Conservation (phyloP, 2,888 invertebrate species). For the Patella depressa region DNA sequence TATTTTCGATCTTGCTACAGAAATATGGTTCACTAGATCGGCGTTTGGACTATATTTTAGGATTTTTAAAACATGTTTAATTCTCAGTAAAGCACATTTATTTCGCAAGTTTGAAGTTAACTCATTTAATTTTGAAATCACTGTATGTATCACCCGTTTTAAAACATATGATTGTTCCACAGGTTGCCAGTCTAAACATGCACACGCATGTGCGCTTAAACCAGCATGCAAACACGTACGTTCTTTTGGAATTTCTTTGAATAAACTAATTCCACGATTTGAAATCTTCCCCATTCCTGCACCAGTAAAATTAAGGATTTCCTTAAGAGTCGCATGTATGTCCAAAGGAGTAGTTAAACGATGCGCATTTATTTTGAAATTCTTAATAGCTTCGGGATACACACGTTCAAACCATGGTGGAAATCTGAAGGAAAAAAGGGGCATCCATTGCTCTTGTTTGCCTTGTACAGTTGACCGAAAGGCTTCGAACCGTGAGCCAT, state of each 20-base stretch:
- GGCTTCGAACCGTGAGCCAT: conserved; percentile 84
- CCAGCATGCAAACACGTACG: conserved; percentile 88
- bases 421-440: conserved; percentile 85
- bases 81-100: no score
- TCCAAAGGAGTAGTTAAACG: conserved; percentile 89
- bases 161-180: conserved; percentile 69
- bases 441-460: conserved; percentile 89
- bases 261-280: conserved; percentile 58
- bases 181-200: conserved; percentile 86
- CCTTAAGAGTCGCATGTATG: conserved; percentile 83
- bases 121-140: no score
- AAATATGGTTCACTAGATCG: no score
- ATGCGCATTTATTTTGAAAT: conserved; percentile 77
- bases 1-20: no score
- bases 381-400: conserved; percentile 77
- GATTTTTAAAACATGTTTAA: no score
- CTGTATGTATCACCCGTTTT: no score
- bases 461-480: conserved; percentile 89
- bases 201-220: conserved; percentile 95
- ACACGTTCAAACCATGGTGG: conserved; percentile 79
- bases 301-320: conserved; percentile 76
- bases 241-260: conserved; percentile 74
- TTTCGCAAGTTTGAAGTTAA: no score
- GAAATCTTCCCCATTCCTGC: conserved; percentile 21
- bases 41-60: no score